Percentiles rank a stretch among this genome's conserved stretches.
phyloP scores from a whole-genome alignment of 2,888 invertebrate species.

The Tinea pellionella region DNA sequence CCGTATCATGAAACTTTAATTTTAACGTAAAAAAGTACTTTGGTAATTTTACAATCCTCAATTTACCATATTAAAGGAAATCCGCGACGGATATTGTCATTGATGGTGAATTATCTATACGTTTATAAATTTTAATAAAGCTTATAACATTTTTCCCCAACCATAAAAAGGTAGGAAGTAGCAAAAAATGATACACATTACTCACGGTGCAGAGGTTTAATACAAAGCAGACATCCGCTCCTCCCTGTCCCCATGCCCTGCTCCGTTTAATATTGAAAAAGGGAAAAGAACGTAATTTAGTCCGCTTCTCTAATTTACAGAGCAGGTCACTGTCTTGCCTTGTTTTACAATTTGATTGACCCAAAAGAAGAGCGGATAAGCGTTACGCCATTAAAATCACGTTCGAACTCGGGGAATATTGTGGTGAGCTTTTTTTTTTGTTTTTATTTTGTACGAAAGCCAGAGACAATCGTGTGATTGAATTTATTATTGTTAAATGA shows the following conservation, averaged over 20 bases:
- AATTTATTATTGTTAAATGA: background rate
- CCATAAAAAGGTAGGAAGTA: slow-evolving; percentile 33
- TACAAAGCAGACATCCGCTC: slow-evolving; percentile 17
- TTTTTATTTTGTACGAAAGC: background rate
- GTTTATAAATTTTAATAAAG: slow-evolving; percentile 32
- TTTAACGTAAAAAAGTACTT: no score
- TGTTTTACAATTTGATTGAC: slow-evolving; percentile 37
- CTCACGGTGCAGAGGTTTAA: slow-evolving; percentile 25
- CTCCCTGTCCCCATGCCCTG: slow-evolving; percentile 14
- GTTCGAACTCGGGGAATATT: background rate
- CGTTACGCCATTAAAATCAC: slow-evolving; percentile 1
- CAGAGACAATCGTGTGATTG: background rate
- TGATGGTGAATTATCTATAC: slow-evolving; percentile 13
- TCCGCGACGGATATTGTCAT: background rate
- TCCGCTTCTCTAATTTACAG: slow-evolving; percentile 29
- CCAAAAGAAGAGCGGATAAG: slow-evolving; percentile 18
- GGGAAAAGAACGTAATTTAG: slow-evolving; percentile 32
- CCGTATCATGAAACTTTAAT: background rate
- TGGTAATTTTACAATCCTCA: no score
- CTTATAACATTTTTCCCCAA: slow-evolving; percentile 22
- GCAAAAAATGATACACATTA: slow-evolving; percentile 42
- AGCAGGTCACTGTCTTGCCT: slow-evolving; percentile 24
- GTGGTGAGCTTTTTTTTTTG: background rate
- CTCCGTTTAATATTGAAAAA: slow-evolving; percentile 30
- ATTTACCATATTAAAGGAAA: background rate